Evolutionary conservation across 2,797 vertebrate species (phyloP).

Genomic region (Poecilia picta): DNA sequence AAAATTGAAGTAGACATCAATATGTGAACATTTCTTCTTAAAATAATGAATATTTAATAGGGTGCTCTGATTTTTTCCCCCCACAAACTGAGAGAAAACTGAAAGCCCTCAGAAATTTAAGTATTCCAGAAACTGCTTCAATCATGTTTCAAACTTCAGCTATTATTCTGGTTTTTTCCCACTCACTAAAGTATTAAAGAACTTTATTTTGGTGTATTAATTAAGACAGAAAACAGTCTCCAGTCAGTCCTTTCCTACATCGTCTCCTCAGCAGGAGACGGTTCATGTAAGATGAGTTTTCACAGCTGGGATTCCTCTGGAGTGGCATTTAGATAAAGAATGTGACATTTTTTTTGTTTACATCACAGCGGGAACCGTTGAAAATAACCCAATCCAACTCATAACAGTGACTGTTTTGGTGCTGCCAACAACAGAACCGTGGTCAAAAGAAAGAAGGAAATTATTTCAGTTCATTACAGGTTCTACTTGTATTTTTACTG

Average conservation of each 20-base stretch:
- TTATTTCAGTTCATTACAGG: not conserved
- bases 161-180: not conserved
- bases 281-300: constrained; percentile 3
- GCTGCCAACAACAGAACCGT: not conserved
- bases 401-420: not conserved
- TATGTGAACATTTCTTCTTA: not conserved
- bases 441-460: not conserved
- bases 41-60: not conserved
- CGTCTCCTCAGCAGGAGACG: not conserved
- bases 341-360: not conserved
- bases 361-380: not conserved
- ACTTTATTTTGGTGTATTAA: not conserved
- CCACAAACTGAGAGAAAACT: not conserved
- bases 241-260: not conserved
- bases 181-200: not conserved
- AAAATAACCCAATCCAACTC: not conserved
- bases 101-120: constrained; percentile 24
- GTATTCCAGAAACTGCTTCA: constrained; percentile 1
- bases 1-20: not conserved
- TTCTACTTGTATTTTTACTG: not conserved
- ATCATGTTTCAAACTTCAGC: not conserved
- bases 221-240: not conserved
- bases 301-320: constrained; percentile 2
- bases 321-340: not conserved
- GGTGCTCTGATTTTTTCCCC: not conserved